Evolutionary conservation across 2,888 invertebrate species (phyloP), one percentile per base, ranked within the genome.

Genomic region (Chrysolina haemoptera): DNA sequence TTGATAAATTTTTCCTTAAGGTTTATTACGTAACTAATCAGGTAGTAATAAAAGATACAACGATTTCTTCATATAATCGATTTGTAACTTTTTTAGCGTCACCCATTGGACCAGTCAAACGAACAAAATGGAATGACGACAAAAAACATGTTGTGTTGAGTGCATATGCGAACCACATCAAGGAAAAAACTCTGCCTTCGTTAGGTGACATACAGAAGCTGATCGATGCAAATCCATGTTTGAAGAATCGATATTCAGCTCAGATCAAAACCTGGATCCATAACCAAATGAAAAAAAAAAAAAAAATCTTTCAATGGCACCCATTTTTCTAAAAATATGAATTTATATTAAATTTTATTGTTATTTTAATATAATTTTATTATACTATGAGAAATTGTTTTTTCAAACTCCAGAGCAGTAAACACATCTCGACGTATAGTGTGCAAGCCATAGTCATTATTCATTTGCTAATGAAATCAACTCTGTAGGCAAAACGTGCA

Each of bases 221-320:
- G 3, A 59, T 59, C 9, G 59, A 9, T 10, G 59, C 22, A 20
- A 59, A 59, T 27, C 18, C 59, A 2, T 59, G 59, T 20, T 59
- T 59, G 59, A 12, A 9, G 22, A 59, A 59, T 14, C 22, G 22
- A 3, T 4, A 27, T 27, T 20, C 59, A 12, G 55, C 59, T 14
- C 59, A 59, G 16, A 59, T 59, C 20, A 59, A 59, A 18, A 59
- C 22, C 8, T 59, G 59, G 59, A 59, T 59, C 22, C 20, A 59
- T 20, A 59, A 22, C n/a, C 59, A 59, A 22, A 16, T 27, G 1
- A 59, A 59, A 27, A 43, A 43, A 43, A 1, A 12, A 43, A 43
- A 43, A 4, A 43, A 43, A 43, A 1, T 12, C 8, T 43, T 12
- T 43, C 2, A 6, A 43, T 43, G 5, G 27, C 1, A n/a, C n/a